Base-by-base conservation (phyloP, 2,113 vertebrate genomes). In the Mastomys natalensis region DNA sequence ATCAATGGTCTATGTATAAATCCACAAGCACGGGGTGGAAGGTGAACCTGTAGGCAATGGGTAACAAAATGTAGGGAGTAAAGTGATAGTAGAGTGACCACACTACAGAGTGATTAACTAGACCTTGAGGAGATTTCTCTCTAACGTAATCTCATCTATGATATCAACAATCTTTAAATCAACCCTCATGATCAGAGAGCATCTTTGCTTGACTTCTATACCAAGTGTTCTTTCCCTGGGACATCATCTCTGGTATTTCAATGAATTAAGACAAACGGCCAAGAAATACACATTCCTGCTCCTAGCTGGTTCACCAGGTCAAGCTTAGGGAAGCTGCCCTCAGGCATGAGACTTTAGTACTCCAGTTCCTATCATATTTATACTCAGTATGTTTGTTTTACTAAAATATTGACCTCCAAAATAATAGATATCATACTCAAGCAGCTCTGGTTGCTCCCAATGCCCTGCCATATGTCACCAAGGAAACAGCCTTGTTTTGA, bases 381-480 rank as follows among this genome's bases (percentile, higher is more conserved):
- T 34, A 86, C 81, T 89, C 66, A 21, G 15, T 31, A 34, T 51
- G 62, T 58, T 11, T 76, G 29, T 90, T 58, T 91, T 77, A 51
- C 62, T 91, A 81, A 81, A 93, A 96, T 53, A 34, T 89, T 91
- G 77, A 66, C n/a, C 53, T 15, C 7, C 45, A 90, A 94, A 84
- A 53, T 51, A 73, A 81, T 60, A 77, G 13, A 93, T 53, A 87
- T 13, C 94, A 86, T 9, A 77, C 72, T 91, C 40, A 95, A 88
- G 60, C 5, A 90, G n/a, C 43, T 64, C 72, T 78, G 76, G 29
- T 68, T 90, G 21, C 72, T 70, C 45, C 31, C 72, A 40, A 87
- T 94, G 45, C 13, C 19, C 55, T 88, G 62, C 48, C 73, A 43
- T 76, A 82, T 78, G 43, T 90, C 91, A 74, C 62, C n/a, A 51